These are phyloP conservation scores for Ursus arctos DNA, from an alignment of 2,113 vertebrate species.

Conservation along the genomic window DNA sequence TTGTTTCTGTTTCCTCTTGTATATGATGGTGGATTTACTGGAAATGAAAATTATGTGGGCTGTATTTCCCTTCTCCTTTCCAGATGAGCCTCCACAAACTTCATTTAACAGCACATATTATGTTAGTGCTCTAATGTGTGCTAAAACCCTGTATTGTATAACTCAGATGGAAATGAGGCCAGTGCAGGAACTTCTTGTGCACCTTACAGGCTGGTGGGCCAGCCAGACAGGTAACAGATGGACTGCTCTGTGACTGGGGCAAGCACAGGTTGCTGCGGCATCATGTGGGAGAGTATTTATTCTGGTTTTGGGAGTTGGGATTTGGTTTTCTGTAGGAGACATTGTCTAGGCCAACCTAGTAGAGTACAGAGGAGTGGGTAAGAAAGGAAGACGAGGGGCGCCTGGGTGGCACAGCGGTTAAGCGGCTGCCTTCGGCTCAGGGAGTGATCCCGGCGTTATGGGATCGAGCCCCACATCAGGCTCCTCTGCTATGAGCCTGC, in stretches of 20 bases:
- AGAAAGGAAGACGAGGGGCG: background rate
- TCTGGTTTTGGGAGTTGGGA: background rate
- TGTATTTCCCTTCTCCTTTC: background rate
- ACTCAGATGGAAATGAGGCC: background rate
- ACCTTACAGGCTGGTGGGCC: background rate
- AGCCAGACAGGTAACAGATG: background rate
- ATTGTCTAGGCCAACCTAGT: background rate
- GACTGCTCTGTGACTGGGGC: background rate
- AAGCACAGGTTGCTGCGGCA: background rate
- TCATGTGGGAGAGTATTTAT: background rate
- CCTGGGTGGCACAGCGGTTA: too few relatives aligned
- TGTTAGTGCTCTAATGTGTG: background rate
- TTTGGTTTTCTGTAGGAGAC: background rate
- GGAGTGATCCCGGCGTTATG: too few relatives aligned
- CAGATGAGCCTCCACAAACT: background rate
- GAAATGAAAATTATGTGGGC: background rate
- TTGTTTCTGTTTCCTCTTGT: background rate
- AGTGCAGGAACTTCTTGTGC: background rate
- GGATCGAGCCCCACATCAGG: too few relatives aligned
- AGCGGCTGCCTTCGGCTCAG: too few relatives aligned
- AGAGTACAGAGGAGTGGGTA: background rate
- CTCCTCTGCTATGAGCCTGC: too few relatives aligned
- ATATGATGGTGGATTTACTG: background rate
- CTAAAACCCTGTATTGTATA: background rate
- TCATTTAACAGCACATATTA: background rate